Evolutionary conservation across 2,797 vertebrate genomes (phyloP), one percentile per base, ranked within the genome.

Genomic region (Pyrocephalus nanus): DNA sequence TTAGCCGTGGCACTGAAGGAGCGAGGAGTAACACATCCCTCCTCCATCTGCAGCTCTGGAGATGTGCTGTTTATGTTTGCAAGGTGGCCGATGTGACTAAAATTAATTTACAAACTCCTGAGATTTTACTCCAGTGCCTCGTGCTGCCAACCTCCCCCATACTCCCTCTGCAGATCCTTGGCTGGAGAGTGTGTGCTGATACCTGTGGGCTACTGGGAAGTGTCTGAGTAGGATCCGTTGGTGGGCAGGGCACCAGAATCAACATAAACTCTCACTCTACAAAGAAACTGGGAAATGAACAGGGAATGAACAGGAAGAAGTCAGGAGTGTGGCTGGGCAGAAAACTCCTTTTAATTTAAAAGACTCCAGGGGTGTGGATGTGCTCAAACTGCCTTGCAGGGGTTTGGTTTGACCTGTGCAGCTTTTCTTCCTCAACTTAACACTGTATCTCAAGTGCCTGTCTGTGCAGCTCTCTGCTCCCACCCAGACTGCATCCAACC

Each of bases 21-120:
- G 86, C 8, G 92, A 92, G 40, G 94, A 94, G 86, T 96, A 95
- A 96, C 93, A 93, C 95, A 30, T 91, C 91, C 82, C 95, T 97
- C 94, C 95, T 91, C 95, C 95, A 66, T 70, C 69, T 71, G 30
- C 81, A 47, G 95, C 70, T 92, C 81, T 50, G 72, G 92, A 84
- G 78, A 86, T 36, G 86, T 53, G 32, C 57, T 83, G 89, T 89
- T 94, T 91, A 48, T 91, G 76, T 83, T 95, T 90, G 85, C 85
- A 70, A 86, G 81, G 93, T 96, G 93, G 84, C 91, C 15, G 0
- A 42, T 88, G 79, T 43, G 54, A 78, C 96, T 96, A 86, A 91
- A 97, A 96, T 95, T 88, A 77, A 95, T 94, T 90, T 91, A 86
- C 91, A 95, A 91, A 89, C 92, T 66, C 78, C 77, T 53, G 57